Percentiles rank a stretch among this genome's conserved stretches.
Evolutionary conservation across 1,140 invertebrate species (phyloP).

Genomic region (Diorhabda carinulata): DNA sequence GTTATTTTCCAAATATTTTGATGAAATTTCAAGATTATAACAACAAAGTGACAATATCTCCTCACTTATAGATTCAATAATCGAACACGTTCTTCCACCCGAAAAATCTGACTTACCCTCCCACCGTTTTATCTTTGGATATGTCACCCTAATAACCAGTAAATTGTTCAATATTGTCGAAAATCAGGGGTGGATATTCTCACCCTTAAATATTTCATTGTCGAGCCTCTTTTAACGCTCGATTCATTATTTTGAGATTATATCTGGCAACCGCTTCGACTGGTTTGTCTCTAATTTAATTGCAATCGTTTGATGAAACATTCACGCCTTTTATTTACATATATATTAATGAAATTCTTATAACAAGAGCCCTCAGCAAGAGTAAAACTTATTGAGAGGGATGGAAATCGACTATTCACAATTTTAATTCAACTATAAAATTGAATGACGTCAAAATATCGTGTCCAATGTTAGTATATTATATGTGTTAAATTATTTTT

Average conservation of each 20-base stretch:
- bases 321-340: conserved; percentile 2
- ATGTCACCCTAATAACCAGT: conserved; percentile 16
- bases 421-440: too few species aligned
- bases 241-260: conserved; percentile 18
- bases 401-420: background rate
- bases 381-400: background rate
- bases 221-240: conserved; percentile 13
- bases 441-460: too few species aligned
- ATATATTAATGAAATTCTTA: conserved; percentile 1
- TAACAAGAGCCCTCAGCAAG: background rate
- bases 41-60: too few species aligned
- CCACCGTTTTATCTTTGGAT: background rate
- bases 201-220: conserved; percentile 21
- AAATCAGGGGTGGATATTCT: conserved; percentile 13
- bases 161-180: conserved; percentile 20
- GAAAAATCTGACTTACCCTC: too few species aligned
- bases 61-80: too few species aligned
- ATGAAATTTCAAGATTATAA: too few species aligned
- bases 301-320: conserved; percentile 2
- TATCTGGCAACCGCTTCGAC: background rate
- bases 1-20: too few species aligned
- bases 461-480: too few species aligned
- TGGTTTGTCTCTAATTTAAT: background rate
- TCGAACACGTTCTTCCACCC: too few species aligned
- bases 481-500: too few species aligned